Percentiles rank a stretch among this genome's conserved stretches.
Conservation (phyloP, 2,113 vertebrate genomes). For the Chionodraco myersi region DNA sequence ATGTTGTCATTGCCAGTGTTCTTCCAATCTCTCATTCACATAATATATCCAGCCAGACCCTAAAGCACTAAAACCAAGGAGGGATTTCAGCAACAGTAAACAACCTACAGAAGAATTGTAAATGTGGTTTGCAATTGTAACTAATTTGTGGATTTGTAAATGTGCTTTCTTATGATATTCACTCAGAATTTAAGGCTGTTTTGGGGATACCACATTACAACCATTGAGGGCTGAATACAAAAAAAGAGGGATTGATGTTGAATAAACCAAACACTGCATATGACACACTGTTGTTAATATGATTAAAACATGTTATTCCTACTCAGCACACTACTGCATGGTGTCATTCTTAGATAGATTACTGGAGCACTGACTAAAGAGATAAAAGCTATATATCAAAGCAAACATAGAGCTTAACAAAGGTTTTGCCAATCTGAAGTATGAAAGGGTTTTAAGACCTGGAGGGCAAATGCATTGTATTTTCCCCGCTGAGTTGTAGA, state of each 20-base stretch:
- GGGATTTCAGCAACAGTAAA: slow-evolving; percentile 27
- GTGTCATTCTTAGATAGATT: neutral
- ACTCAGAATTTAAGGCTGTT: slow-evolving; percentile 24
- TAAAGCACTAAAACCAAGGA: slow-evolving; percentile 21
- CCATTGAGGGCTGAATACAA: slow-evolving; percentile 25
- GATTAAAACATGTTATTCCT: slow-evolving; percentile 10
- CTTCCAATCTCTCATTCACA: slow-evolving; percentile 39
- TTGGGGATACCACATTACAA: slow-evolving; percentile 33
- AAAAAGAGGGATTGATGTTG: slow-evolving; percentile 13
- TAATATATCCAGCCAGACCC: slow-evolving; percentile 34
- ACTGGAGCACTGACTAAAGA: neutral
- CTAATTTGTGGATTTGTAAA: slow-evolving; percentile 34
- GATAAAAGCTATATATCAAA: neutral
- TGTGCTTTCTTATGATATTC: slow-evolving; percentile 35
- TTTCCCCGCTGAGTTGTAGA: slow-evolving; percentile 57
- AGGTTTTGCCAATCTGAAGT: neutral
- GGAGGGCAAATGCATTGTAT: slow-evolving; percentile 77
- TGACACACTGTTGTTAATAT: slow-evolving; percentile 1
- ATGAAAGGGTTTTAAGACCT: slow-evolving; percentile 69
- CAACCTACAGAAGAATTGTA: slow-evolving; percentile 5
- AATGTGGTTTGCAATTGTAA: slow-evolving; percentile 11
- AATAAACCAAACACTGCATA: slow-evolving; percentile 18
- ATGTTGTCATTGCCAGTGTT: slow-evolving; percentile 48
- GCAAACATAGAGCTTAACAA: neutral
- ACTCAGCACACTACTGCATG: neutral